phyloP scores from a whole-genome alignment of 2,888 invertebrate genomes.

The Gonocerus acuteangulatus region DNA sequence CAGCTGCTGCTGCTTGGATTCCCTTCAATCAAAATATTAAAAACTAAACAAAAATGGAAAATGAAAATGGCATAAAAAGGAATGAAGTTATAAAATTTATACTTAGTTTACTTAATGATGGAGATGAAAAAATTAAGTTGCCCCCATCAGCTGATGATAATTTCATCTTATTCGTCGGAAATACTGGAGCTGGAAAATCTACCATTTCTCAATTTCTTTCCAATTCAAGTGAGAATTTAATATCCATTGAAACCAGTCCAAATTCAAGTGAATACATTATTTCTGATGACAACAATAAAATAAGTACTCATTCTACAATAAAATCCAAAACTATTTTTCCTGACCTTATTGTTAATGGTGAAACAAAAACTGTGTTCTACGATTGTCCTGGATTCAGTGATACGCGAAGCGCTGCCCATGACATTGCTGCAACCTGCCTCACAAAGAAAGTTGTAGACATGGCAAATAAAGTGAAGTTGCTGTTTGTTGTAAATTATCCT shows the following conservation, averaged over 20 bases:
- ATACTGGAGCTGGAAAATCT: constrained; percentile 3
- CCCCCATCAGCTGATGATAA: background rate
- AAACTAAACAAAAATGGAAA: too few relatives aligned
- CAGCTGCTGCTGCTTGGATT: too few relatives aligned
- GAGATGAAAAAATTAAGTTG: background rate
- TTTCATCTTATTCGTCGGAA: background rate
- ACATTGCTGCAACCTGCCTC: constrained; percentile 3
- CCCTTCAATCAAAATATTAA: too few relatives aligned
- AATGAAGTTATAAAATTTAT: too few relatives aligned
- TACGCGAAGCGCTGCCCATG: constrained; percentile 4
- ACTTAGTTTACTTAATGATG: background rate
- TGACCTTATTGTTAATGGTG: background rate
- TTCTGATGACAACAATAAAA: background rate
- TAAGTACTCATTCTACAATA: too few relatives aligned
- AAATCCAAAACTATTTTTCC: constrained; percentile 2
- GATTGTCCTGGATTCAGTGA: constrained; percentile 7
- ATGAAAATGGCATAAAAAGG: too few relatives aligned
- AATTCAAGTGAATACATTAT: background rate
- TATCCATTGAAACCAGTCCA: background rate
- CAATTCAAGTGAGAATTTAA: background rate
- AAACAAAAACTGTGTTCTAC: background rate
- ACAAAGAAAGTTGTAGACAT: background rate
- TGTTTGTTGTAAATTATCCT: background rate
- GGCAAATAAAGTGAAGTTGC: background rate
- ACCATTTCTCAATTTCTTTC: background rate